Conservation (phyloP, 2,888 invertebrate species). For the Lasioglossum villosulum region DNA sequence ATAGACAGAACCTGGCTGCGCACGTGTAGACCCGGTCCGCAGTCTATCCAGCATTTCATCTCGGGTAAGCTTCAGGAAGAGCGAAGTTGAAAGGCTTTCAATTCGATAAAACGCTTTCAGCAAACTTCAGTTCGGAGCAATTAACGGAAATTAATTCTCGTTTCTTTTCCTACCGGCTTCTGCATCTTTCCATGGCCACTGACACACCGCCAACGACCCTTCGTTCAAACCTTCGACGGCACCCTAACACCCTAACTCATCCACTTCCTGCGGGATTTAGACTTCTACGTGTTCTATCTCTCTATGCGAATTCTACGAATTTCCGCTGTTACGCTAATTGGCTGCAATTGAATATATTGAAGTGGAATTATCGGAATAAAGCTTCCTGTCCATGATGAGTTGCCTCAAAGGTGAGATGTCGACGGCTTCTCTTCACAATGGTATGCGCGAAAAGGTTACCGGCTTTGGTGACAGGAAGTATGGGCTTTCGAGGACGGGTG, state of each 20-base stretch:
- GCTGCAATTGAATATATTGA: neutral
- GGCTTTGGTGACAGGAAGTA: neutral
- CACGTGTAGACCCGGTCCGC: constrained; percentile 46
- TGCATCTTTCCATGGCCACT: constrained; percentile 31
- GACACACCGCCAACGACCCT: neutral
- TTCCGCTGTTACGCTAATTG: neutral
- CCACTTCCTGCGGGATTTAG: neutral
- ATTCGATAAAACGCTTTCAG: constrained; percentile 76
- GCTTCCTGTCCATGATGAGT: no score
- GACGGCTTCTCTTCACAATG: neutral
- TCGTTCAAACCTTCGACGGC: neutral
- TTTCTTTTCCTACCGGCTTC: constrained; percentile 68
- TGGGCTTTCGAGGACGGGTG: neutral
- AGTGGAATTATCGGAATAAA: no score
- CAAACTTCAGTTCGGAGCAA: constrained; percentile 75
- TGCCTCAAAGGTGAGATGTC: no score
- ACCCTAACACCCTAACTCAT: neutral
- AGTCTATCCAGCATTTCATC: constrained; percentile 68
- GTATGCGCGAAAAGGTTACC: neutral
- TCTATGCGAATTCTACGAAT: neutral
- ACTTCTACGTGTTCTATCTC: neutral
- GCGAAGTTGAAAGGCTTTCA: constrained; percentile 74
- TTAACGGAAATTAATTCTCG: constrained; percentile 80
- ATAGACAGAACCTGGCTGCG: constrained; percentile 31
- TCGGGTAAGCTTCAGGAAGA: constrained; percentile 61